Evolutionary conservation across 37 sponge, comb jelly and placozoan genomes (phyloP).

Genomic region (Beroe ovata): DNA sequence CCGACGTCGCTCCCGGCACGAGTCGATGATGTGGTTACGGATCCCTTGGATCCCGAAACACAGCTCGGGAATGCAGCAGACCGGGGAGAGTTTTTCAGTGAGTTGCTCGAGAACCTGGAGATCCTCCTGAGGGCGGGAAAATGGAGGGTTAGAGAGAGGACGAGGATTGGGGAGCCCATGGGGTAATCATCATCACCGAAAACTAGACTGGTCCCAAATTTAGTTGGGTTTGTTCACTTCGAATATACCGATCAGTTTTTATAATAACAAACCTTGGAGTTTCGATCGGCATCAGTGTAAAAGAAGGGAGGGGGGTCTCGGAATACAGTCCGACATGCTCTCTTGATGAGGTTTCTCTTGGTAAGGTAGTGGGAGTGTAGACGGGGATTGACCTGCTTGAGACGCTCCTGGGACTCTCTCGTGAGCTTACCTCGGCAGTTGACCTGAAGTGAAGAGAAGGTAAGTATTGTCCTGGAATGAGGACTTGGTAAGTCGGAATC

Average conservation of each 20-base stretch:
- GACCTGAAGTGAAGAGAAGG: neutral
- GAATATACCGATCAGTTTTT: too few species aligned
- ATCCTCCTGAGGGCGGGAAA: slow-evolving; percentile 35
- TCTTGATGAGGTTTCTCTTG: slow-evolving; percentile 54
- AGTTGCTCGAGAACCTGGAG: slow-evolving; percentile 39
- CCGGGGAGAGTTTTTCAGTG: slow-evolving; percentile 27
- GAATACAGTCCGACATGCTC: slow-evolving; percentile 46
- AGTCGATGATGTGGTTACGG: slow-evolving; percentile 52
- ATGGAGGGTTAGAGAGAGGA: too few species aligned
- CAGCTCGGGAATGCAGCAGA: slow-evolving; percentile 61
- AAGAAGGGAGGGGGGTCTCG: slow-evolving; percentile 65
- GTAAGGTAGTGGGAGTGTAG: slow-evolving; percentile 59
- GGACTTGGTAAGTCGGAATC: too few species aligned
- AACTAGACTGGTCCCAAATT: too few species aligned
- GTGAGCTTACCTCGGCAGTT: slow-evolving; percentile 60
- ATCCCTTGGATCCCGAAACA: slow-evolving; percentile 51
- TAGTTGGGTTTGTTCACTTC: too few species aligned
- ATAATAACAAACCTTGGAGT: slow-evolving; percentile 9
- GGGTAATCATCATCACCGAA: too few species aligned
- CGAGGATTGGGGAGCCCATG: too few species aligned
- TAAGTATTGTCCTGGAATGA: too few species aligned
- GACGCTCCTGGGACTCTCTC: slow-evolving; percentile 40
- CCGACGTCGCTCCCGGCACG: slow-evolving; percentile 22
- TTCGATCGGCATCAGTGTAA: slow-evolving; percentile 30
- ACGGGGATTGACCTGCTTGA: slow-evolving; percentile 36